Percentiles rank a stretch among this genome's conserved stretches.
phyloP scores from a whole-genome alignment of 1,140 invertebrate genomes.

The Brachionus rubens region DNA sequence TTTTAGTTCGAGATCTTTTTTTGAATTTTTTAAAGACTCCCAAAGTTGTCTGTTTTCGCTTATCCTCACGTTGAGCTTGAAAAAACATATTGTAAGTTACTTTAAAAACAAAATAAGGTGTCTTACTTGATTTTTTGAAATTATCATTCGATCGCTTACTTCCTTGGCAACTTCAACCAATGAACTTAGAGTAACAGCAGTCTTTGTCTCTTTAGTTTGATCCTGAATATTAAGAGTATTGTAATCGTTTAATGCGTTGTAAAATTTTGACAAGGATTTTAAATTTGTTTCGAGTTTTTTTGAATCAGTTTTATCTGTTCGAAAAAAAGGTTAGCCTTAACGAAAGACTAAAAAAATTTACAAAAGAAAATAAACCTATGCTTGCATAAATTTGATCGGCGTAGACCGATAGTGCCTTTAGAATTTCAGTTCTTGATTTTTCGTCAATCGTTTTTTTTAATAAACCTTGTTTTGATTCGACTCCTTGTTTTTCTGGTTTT shows the following conservation, averaged over 20 bases:
- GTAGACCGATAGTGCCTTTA: slow-evolving; percentile 15
- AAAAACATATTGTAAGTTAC: not conserved
- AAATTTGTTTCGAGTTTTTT: not conserved
- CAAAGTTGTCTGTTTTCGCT: slow-evolving; percentile 25
- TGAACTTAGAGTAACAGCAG: slow-evolving; percentile 11
- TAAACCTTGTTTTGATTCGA: not conserved
- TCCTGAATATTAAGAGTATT: not conserved
- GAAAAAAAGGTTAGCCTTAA: too few relatives aligned
- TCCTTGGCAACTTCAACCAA: slow-evolving; percentile 32
- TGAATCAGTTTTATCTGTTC: slow-evolving; percentile 13
- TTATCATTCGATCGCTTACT: slow-evolving; percentile 32
- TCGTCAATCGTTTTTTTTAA: slow-evolving; percentile 5
- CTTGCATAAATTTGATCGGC: slow-evolving; percentile 24
- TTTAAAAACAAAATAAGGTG: too few relatives aligned
- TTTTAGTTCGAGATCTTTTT: not conserved
- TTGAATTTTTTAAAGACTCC: slow-evolving; percentile 21
- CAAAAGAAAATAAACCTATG: not conserved
- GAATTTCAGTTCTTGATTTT: slow-evolving; percentile 29
- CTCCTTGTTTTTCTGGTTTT: not conserved
- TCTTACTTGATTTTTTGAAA: slow-evolving; percentile 37
- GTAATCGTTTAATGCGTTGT: slow-evolving; percentile 2
- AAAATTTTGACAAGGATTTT: slow-evolving; percentile 41
- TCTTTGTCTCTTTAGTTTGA: not conserved
- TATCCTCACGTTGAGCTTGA: slow-evolving; percentile 10
- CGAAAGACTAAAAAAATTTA: not conserved